Conservation (phyloP, 2,888 invertebrate species). For the Quadriops clusia region DNA sequence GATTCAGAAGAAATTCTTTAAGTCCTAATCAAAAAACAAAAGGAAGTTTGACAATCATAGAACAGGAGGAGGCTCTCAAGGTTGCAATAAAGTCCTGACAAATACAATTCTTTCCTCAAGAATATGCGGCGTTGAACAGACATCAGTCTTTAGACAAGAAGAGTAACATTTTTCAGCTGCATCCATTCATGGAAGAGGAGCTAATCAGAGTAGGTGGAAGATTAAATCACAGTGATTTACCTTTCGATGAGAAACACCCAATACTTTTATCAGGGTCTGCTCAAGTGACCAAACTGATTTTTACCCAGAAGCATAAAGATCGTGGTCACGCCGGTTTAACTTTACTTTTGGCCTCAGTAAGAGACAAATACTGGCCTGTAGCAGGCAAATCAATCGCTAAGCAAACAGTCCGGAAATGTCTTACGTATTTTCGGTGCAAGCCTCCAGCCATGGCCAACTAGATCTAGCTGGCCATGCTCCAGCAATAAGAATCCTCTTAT, state of each 20-base stretch:
- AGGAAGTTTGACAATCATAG: no score
- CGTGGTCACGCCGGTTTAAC: constrained; percentile 13
- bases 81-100: background rate
- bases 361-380: constrained; percentile 15
- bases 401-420: constrained; percentile 12
- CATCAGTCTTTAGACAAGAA: background rate
- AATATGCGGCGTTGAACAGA: background rate
- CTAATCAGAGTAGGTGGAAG: constrained; percentile 16
- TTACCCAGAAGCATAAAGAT: constrained; percentile 13
- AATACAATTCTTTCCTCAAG: constrained; percentile 1
- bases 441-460: constrained; percentile 1
- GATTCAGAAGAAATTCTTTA: no score
- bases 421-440: constrained; percentile 9
- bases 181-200: constrained; percentile 14
- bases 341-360: constrained; percentile 9
- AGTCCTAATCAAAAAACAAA: no score
- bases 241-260: constrained; percentile 13
- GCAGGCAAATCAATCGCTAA: constrained; percentile 14
- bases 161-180: constrained; percentile 10
- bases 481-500: constrained; percentile 6
- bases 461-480: no score
- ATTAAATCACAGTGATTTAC: constrained; percentile 8
- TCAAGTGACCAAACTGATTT: constrained; percentile 14
- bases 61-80: no score
- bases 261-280: constrained; percentile 13